Conservation (phyloP, 2,888 invertebrate genomes). For the Globia sparganii region DNA sequence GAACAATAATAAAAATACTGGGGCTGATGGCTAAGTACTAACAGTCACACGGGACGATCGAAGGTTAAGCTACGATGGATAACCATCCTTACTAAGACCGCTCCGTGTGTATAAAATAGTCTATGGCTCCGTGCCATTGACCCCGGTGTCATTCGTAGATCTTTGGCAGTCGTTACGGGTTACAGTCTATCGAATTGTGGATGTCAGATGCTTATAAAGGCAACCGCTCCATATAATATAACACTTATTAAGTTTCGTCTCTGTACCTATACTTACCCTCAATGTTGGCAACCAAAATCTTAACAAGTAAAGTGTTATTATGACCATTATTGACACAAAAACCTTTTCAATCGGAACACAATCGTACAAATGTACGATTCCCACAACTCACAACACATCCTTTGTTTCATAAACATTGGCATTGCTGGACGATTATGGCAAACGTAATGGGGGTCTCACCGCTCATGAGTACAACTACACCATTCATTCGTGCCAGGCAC, state of each 20-base stretch:
- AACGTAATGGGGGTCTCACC: conserved; percentile 75
- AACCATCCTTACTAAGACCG: too few species aligned
- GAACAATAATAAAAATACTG: conserved; percentile 16
- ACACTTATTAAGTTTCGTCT: not conserved
- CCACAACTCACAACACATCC: conserved; percentile 60
- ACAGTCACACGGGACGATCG: too few species aligned
- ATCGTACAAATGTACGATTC: conserved; percentile 49
- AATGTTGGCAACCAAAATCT: not conserved
- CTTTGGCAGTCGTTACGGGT: not conserved
- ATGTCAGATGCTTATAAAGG: not conserved
- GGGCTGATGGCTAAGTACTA: not conserved
- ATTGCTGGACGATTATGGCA: conserved; percentile 78
- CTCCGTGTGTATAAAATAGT: too few species aligned
- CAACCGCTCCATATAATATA: too few species aligned
- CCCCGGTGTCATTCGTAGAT: not conserved
- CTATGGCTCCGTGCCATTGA: too few species aligned
- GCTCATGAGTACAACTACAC: conserved; percentile 60
- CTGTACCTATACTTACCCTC: not conserved
- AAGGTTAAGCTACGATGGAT: too few species aligned
- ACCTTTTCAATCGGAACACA: conserved; percentile 40
- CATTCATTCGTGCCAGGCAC: conserved; percentile 64
- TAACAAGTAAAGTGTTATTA: conserved; percentile 13
- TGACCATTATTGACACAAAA: conserved; percentile 22
- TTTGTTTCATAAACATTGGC: conserved; percentile 73
- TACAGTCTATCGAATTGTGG: not conserved